Evolutionary conservation across 2,888 invertebrate genomes (phyloP), one percentile per base, ranked within the genome.

Genomic region (Lasioglossum lativentre): DNA sequence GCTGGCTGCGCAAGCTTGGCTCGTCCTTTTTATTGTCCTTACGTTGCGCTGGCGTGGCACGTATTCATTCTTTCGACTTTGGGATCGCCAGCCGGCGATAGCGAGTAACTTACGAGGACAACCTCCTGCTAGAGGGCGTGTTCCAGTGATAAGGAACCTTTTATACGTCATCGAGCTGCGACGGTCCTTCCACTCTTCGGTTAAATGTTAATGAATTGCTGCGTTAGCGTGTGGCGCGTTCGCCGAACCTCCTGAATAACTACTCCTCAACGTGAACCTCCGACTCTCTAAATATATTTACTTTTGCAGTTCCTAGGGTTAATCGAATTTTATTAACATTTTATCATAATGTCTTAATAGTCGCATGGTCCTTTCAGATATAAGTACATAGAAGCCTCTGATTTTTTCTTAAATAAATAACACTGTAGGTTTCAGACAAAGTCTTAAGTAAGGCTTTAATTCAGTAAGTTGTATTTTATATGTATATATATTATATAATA

Each of bases 51-150:
- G 78, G 63, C 79, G 73, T 16, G 59, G 75, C 76, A 42, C 52
- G 76, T 71, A 34, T 72, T 71, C 86, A 75, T 81, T 76, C 81
- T 52, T 71, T 76, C 73, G 77, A 77, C 78, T 77, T 76, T 56
- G 38, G 38, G 74, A 73, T 70, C 52, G 40, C 40, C n/a, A 14
- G 72, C 56, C 66, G 38, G 59, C 71, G 77, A 79, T 86, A 78
- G 76, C 73, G 74, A 70, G 45, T 40, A 45, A 82, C 59, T 85
- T 74, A 75, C 78, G 78, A 76, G 75, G 40, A 19, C 14, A 59
- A 30, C n/a, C 30, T 66, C 16, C 30, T 42, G 34, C 45, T 42
- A 23, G 56, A 47, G 45, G 86, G 30, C 76, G 80, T 74, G 72
- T 81, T 70, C 34, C 38, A 30, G 47, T n/a, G 63, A 56, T 63